Evolutionary conservation across 2,797 vertebrate genomes (phyloP), one percentile per base, ranked within the genome.

Genomic region (Zonotrichia albicollis): DNA sequence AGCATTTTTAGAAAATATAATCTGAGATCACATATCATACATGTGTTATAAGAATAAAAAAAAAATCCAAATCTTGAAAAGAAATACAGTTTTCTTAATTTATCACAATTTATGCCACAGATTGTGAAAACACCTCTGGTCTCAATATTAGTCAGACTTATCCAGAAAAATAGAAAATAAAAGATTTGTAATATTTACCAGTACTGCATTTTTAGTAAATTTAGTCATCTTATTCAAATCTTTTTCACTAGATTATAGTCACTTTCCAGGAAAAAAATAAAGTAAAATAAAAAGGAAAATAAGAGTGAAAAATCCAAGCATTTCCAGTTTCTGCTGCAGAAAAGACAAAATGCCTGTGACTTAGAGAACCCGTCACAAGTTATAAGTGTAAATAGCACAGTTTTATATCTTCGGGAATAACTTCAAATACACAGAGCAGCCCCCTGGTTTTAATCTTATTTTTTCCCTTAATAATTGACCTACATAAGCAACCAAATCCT

Each of bases 401-500:
- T 78, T 90, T 79, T 60, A 40, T 60, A 81, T 95, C 65, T 94
- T 96, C 15, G 1, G 84, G 51, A 93, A 85, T 88, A 94, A 92
- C 60, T 57, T 95, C 50, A 95, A 85, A 91, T 76, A 38, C 9
- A 1, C 82, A 66, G 30, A 86, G 79, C 32, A 96, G 27, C 76
- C 77, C 84, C 73, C 58, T 77, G 51, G 66, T 91, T 97, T 97
- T 74, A 94, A 70, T 79, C 23, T 94, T 91, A 38, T 87, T 95
- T 84, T 81, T 61, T 71, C 60, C 88, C 58, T 95, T 93, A 95
- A 96, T 95, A 91, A 92, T 84, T 87, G 91, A 93, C 91, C 87
- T 92, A 95, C 82, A 90, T 92, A 92, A 90, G 61, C 77, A 87
- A 81, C 53, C 43, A 93, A 80, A 87, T 91, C 61, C 66, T 91